Evolutionary conservation across 2,888 invertebrate genomes (phyloP).

Genomic region (Nebria salina): DNA sequence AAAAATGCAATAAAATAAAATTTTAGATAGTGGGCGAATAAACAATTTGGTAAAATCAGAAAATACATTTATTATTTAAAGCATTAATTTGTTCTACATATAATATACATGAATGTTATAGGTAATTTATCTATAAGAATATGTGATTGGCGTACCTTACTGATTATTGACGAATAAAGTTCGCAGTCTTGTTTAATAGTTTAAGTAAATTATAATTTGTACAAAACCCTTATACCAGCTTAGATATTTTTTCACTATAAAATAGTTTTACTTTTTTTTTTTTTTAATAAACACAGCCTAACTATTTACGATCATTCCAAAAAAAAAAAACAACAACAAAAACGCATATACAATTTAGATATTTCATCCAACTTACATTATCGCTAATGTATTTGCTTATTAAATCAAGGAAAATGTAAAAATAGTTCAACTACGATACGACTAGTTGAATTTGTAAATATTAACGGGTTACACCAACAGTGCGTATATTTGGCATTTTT

Average conservation of each 20-base stretch:
- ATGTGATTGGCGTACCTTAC: background rate
- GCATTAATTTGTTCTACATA: conserved; percentile 8
- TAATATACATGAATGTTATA: background rate
- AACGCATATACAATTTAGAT: background rate
- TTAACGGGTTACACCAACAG: no score
- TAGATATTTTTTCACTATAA: conserved; percentile 17
- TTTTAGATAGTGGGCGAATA: background rate
- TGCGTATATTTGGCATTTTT: no score
- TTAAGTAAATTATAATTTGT: conserved; percentile 10
- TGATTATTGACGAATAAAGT: background rate
- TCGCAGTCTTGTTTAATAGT: conserved; percentile 29
- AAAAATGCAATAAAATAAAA: background rate
- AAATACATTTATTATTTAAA: conserved; percentile 39
- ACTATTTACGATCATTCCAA: background rate
- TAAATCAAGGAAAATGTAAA: no score
- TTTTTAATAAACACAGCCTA: conserved; percentile 12
- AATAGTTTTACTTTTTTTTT: background rate
- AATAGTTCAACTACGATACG: no score
- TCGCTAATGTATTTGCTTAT: background rate
- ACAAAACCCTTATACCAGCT: conserved; percentile 32
- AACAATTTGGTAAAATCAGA: conserved; percentile 2
- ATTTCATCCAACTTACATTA: background rate
- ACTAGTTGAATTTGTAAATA: no score
- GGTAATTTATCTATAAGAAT: background rate
- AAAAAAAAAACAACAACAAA: background rate